Evolutionary conservation across 1,140 invertebrate genomes (phyloP).

Genomic region (Magallana gigas): DNA sequence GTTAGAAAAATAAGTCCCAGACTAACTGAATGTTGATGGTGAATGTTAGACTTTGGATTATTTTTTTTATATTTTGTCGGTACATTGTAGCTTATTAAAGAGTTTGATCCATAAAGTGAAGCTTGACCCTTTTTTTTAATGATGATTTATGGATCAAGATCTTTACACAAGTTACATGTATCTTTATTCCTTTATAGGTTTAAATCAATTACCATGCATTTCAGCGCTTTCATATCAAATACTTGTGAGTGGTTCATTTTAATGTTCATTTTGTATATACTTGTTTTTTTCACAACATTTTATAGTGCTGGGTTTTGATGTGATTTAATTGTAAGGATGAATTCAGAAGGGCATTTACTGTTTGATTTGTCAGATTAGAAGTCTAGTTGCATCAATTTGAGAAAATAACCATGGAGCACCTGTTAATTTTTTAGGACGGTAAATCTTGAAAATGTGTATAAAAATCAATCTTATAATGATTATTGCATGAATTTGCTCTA

Average conservation of each 20-base stretch:
- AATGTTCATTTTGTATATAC: constrained; percentile 8
- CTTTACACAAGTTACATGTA: no score
- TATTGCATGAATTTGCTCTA: no score
- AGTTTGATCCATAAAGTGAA: no score
- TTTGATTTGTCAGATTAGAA: not conserved
- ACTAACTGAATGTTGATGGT: not conserved
- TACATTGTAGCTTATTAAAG: no score
- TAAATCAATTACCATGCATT: no score
- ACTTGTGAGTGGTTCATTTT: not conserved
- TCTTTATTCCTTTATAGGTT: no score
- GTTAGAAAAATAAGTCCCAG: not conserved
- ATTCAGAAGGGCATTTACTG: constrained; percentile 21
- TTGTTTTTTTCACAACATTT: not conserved
- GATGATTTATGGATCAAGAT: no score
- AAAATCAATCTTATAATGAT: no score
- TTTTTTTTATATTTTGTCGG: not conserved
- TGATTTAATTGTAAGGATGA: not conserved
- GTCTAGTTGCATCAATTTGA: constrained; percentile 1
- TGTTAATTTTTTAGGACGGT: no score
- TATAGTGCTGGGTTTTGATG: constrained; percentile 15
- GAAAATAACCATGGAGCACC: not conserved
- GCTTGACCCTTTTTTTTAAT: no score
- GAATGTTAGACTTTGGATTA: not conserved
- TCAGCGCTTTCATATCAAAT: no score
- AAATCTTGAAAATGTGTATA: no score